Percentiles rank a stretch among this genome's conserved stretches.
These are phyloP conservation scores for Caenorhabditis afra DNA, from an alignment of 2,888 invertebrate genomes.

Conservation along the genomic window DNA sequence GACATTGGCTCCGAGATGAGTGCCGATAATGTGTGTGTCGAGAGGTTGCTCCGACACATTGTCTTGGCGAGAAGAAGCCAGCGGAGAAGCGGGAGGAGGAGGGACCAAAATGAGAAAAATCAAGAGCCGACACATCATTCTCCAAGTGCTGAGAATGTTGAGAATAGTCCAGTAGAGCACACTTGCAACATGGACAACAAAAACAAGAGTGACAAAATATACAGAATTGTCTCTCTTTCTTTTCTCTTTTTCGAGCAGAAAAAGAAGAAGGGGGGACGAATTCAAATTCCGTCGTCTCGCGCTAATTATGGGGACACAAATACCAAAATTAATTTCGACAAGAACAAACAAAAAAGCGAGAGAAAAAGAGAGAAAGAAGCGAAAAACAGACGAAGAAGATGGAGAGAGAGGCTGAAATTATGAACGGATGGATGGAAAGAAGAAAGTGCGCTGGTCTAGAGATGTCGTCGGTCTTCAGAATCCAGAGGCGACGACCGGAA, in stretches of 20 bases:
- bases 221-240: background rate
- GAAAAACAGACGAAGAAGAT: conserved; percentile 4
- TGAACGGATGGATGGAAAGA: conserved; percentile 3
- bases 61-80: conserved; percentile 9
- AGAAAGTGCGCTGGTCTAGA: conserved; percentile 3
- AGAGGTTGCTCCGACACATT: conserved; percentile 28
- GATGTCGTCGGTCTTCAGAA: too few species aligned
- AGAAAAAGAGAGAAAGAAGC: conserved; percentile 4
- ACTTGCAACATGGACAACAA: background rate
- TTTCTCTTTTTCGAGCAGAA: too few species aligned
- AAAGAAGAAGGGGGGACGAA: too few species aligned
- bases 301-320: conserved; percentile 32
- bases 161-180: conserved; percentile 1
- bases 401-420: conserved; percentile 1
- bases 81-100: conserved; percentile 4
- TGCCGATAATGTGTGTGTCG: conserved; percentile 54
- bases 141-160: background rate
- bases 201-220: background rate
- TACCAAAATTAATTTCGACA: conserved; percentile 34
- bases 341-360: conserved; percentile 3
- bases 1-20: conserved; percentile 60
- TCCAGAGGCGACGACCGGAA: conserved; percentile 6
- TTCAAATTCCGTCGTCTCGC: background rate
- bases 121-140: conserved; percentile 18
- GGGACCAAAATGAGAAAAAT: conserved; percentile 46